Conservation (phyloP, 2,888 invertebrate genomes). For the Dryomyza anilis region DNA sequence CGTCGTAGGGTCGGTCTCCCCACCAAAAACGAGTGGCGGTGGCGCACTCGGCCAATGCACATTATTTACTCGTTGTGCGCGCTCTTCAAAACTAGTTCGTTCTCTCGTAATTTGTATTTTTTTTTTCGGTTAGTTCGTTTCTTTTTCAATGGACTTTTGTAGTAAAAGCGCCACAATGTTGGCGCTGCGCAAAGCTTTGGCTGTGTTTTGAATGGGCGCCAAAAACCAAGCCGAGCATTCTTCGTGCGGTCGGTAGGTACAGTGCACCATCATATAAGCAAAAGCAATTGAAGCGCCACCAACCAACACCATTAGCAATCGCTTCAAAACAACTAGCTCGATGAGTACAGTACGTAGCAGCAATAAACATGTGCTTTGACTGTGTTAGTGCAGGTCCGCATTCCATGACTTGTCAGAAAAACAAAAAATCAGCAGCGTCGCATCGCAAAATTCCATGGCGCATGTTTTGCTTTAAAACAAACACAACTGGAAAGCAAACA, state of each 20-base stretch:
- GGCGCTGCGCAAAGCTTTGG: neutral
- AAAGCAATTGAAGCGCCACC: neutral
- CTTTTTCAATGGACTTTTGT: constrained; percentile 48
- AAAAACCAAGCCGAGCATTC: neutral
- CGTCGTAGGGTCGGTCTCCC: too few species aligned
- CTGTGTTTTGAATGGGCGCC: constrained; percentile 9
- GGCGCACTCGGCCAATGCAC: too few species aligned
- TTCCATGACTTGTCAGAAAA: neutral
- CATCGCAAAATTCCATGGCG: neutral
- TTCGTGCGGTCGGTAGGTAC: neutral
- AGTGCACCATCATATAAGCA: too few species aligned
- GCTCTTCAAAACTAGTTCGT: neutral
- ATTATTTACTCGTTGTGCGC: neutral
- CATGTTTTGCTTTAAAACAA: neutral
- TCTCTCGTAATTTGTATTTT: constrained; percentile 31
- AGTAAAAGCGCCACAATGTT: constrained; percentile 43
- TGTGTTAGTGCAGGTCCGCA: constrained; percentile 10
- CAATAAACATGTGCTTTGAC: neutral
- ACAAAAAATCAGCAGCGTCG: neutral
- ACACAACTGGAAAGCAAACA: neutral
- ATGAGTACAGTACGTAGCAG: too few species aligned
- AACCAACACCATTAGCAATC: neutral
- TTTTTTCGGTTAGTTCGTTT: too few species aligned
- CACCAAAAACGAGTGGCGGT: too few species aligned
- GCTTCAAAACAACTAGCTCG: neutral